phyloP scores from a whole-genome alignment of 1,140 invertebrate genomes.

The Ips typographus region DNA sequence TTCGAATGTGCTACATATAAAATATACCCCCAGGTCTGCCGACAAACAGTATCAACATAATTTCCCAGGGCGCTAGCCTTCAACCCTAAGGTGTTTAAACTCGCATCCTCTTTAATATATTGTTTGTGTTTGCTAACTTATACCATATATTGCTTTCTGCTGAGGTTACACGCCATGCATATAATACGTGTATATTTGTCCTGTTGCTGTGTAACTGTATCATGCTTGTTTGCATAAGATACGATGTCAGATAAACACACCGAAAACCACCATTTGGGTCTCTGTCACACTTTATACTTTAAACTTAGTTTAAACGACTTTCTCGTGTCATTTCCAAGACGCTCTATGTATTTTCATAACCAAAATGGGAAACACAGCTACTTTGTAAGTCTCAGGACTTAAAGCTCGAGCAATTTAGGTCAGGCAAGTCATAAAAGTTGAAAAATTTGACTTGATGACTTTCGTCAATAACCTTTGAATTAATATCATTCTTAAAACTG shows the following conservation, averaged over 20 bases:
- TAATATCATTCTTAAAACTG: too few species aligned
- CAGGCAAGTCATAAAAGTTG: too few species aligned
- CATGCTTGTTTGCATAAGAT: background rate
- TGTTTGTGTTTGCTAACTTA: slow-evolving; percentile 33
- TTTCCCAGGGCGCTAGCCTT: slow-evolving; percentile 25
- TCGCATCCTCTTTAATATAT: slow-evolving; percentile 28
- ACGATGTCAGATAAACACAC: background rate
- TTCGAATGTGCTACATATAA: slow-evolving; percentile 10
- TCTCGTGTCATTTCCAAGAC: too few species aligned
- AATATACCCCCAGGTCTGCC: slow-evolving; percentile 23
- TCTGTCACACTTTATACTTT: background rate
- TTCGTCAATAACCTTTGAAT: too few species aligned
- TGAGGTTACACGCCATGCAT: slow-evolving; percentile 5
- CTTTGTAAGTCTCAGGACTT: too few species aligned
- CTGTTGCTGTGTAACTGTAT: background rate
- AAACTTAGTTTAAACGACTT: too few species aligned
- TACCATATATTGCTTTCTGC: slow-evolving; percentile 16
- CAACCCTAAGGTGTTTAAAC: slow-evolving; percentile 27
- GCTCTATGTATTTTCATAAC: too few species aligned
- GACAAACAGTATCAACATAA: slow-evolving; percentile 27
- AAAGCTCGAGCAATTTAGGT: too few species aligned
- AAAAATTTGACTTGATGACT: too few species aligned
- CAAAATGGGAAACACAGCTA: too few species aligned
- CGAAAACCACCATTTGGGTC: background rate
- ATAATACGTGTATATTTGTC: slow-evolving; percentile 3